Base-by-base conservation (phyloP, 2,113 vertebrate species). In the Bagarius yarrelli region DNA sequence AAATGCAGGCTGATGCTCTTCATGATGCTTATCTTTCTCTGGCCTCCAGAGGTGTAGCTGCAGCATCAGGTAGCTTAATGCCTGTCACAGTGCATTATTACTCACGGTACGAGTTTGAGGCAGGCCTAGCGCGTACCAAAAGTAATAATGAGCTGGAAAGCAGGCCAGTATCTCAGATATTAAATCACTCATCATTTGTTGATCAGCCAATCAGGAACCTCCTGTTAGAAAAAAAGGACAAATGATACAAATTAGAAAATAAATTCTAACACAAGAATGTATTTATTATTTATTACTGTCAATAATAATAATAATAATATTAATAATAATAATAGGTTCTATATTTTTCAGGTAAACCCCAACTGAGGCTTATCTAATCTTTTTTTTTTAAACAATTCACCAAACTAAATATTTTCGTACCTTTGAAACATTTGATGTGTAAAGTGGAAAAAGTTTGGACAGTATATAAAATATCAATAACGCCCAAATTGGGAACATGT, bases 21-120 rank as follows among this genome's bases (percentile, higher is more conserved):
- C 78, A 34, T 25, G 64, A 44, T 23, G 47, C 21, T 34, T 21
- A 21, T 55, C 13, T n/a, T 63, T 14, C n/a, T 5, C 59, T 53
- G 30, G 55, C 32, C 75, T 64, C 40, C 77, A 83, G 74, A 81
- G 32, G 67, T 73, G 67, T 2, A 23, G 64, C 25, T 67, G 59
- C 12, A 64, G 50, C 40, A 18, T 69, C 15, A 44, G 92, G 85
- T 36, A 0, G 19, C 2, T 40, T 57, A 80, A 30, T 60, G 90
- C 92, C 87, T 88, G 85, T 87, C 91, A 89, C 94, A 18, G 88
- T 94, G 95, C 95, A 96, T 96, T 96, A 96, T 96, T 96, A 96
- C 95, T 96, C 95, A 96, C 95, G 95, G 95, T 96, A 96, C 95
- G 95, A 96, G 95, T 96, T 89, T 96, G 95, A 95, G 94, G 93